These are phyloP conservation scores for Mesocricetus auratus DNA, from an alignment of 2,113 vertebrate genomes.

Conservation along the genomic window DNA sequence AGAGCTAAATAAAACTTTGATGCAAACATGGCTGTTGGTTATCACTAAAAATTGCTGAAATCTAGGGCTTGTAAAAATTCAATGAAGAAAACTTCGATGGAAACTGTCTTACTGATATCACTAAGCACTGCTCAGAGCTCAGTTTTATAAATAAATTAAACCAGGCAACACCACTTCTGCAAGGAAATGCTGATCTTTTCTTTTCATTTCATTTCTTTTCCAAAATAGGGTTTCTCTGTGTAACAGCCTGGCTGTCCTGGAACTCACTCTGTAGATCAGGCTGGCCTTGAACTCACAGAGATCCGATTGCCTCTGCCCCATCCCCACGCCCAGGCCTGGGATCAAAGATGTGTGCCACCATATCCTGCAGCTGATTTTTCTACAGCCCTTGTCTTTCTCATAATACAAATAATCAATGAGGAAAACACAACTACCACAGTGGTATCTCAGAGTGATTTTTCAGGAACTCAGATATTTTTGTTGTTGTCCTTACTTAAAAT, in stretches of 20 bases:
- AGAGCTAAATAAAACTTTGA: conserved; percentile 57
- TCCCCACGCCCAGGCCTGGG: no score
- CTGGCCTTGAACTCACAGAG: background rate
- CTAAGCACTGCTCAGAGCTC: conserved; percentile 32
- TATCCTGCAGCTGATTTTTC: background rate
- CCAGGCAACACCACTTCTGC: background rate
- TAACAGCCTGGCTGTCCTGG: background rate
- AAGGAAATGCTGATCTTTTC: conserved; percentile 31
- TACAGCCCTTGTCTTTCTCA: background rate
- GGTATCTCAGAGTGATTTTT: background rate
- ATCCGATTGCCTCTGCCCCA: background rate
- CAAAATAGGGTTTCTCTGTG: background rate
- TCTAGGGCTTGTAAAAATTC: conserved; percentile 21
- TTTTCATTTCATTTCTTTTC: background rate
- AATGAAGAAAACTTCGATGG: background rate
- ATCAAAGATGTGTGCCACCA: no score
- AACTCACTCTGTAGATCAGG: background rate
- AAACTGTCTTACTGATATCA: background rate
- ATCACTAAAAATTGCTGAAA: conserved; percentile 49
- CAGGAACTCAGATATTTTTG: background rate
- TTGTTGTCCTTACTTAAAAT: background rate
- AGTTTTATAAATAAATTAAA: conserved; percentile 32
- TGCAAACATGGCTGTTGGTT: conserved; percentile 37
- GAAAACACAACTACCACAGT: background rate
- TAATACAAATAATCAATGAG: conserved; percentile 5